Evolutionary conservation across 1,140 invertebrate species (phyloP).

Genomic region (Lasaia peninsularis): DNA sequence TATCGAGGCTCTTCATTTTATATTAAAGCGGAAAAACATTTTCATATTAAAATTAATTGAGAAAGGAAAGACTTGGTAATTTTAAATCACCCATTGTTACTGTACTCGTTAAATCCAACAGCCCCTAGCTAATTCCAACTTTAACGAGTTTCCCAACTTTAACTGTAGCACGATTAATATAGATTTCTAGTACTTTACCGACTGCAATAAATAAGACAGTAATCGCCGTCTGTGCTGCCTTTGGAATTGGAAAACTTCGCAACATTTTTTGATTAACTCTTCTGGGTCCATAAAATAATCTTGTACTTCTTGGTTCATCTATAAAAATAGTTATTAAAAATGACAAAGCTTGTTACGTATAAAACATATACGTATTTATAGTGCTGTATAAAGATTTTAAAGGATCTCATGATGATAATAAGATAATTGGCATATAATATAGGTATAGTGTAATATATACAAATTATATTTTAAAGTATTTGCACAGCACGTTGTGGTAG

Average conservation of each 20-base stretch:
- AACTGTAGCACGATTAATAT: neutral
- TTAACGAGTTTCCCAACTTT: neutral
- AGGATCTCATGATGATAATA: too few species aligned
- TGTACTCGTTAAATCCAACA: neutral
- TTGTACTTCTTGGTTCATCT: conserved; percentile 74
- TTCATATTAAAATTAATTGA: too few species aligned
- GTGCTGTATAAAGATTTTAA: too few species aligned
- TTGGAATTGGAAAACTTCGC: conserved; percentile 69
- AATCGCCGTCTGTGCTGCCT: conserved; percentile 65
- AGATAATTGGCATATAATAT: too few species aligned
- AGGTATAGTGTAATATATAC: too few species aligned
- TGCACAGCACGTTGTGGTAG: too few species aligned
- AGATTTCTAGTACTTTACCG: conserved; percentile 43
- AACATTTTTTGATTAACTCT: conserved; percentile 68
- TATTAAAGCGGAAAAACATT: too few species aligned
- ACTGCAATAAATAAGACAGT: conserved; percentile 65
- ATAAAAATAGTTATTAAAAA: conserved; percentile 21
- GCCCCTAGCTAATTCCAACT: neutral
- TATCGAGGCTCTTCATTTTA: too few species aligned
- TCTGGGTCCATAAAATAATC: conserved; percentile 74
- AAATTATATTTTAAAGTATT: too few species aligned
- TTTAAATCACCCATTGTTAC: neutral
- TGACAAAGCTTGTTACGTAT: too few species aligned
- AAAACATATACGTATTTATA: too few species aligned
- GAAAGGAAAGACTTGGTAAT: neutral